These are phyloP conservation scores for Drosophila suboccidentalis DNA, from an alignment of 2,888 invertebrate species.

Conservation along the genomic window DNA sequence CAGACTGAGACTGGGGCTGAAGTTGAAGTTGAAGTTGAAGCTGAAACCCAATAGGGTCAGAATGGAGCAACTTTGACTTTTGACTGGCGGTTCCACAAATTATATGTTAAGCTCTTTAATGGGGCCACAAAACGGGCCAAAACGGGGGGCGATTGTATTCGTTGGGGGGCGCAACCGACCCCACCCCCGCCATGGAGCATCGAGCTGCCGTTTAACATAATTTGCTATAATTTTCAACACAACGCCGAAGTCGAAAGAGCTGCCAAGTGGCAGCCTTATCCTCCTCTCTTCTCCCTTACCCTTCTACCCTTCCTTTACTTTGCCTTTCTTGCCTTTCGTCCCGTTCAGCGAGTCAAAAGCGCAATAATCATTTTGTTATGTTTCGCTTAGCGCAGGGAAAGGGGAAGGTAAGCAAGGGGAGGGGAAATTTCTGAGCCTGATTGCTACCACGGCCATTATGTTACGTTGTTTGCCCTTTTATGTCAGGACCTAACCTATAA, in stretches of 20 bases:
- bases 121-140: constrained; percentile 46
- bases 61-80: constrained; percentile 64
- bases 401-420: background rate
- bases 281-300: background rate
- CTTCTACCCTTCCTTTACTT: background rate
- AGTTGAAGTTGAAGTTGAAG: background rate
- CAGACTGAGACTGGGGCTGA: background rate
- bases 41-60: constrained; percentile 28
- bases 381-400: constrained; percentile 19
- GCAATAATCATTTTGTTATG: constrained; percentile 80
- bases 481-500: constrained; percentile 82
- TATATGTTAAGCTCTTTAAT: constrained; percentile 70
- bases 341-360: constrained; percentile 45
- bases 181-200: constrained; percentile 57
- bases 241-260: constrained; percentile 60
- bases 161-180: constrained; percentile 19
- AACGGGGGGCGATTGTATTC: constrained; percentile 42
- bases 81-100: constrained; percentile 62
- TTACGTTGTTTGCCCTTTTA: constrained; percentile 83
- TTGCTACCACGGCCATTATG: constrained; percentile 79
- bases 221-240: constrained; percentile 84
- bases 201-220: constrained; percentile 84
- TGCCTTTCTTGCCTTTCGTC: background rate
- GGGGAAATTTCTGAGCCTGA: constrained; percentile 45
- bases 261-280: constrained; percentile 57